phyloP scores from a whole-genome alignment of 2,113 vertebrate species.

The Cyanoliseus patagonus region DNA sequence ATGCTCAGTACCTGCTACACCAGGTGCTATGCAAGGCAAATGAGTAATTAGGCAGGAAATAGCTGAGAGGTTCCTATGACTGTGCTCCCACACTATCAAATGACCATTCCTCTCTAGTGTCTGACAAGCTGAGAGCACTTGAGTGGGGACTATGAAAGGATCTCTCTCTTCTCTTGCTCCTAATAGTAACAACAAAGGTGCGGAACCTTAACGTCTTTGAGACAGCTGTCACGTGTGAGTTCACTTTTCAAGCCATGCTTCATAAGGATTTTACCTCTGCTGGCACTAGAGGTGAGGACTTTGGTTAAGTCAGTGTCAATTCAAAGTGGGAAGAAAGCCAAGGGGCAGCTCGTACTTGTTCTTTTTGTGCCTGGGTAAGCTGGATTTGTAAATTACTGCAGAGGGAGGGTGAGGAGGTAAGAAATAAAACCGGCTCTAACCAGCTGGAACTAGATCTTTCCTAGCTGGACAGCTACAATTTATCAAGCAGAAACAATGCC shows the following conservation, averaged over 20 bases:
- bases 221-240: neutral
- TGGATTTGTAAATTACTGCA: neutral
- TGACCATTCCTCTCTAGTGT: neutral
- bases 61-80: neutral
- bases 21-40: neutral
- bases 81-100: neutral
- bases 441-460: constrained; percentile 35
- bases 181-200: neutral
- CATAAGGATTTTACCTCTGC: neutral
- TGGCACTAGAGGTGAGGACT: neutral
- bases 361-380: neutral
- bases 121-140: neutral
- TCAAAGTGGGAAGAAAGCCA: neutral
- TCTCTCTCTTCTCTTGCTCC: neutral
- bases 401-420: neutral
- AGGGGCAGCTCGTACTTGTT: neutral
- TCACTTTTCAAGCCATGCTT: neutral
- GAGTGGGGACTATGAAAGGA: neutral
- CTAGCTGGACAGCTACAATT: constrained; percentile 40
- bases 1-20: neutral
- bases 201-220: neutral
- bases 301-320: neutral
- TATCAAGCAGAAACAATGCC: constrained; percentile 57
- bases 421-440: constrained; percentile 3
- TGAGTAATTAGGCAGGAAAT: neutral